Conservation (phyloP, 2,797 vertebrate species). For the Chaunax sp. region DNA sequence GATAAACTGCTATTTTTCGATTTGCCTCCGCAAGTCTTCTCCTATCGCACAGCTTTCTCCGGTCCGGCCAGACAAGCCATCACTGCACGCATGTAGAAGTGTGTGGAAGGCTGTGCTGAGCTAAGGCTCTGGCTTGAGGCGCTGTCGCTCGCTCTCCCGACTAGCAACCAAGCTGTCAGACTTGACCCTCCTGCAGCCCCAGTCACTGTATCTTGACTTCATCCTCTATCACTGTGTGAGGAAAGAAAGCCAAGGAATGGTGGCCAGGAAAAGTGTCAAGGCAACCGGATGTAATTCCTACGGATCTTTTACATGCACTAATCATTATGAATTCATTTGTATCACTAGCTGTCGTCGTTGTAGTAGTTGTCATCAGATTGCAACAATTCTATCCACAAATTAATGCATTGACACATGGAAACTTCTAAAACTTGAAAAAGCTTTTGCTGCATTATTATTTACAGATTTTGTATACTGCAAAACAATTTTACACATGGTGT, state of each 20-base stretch:
- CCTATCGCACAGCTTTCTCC: conserved; percentile 36
- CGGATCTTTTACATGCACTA: conserved; percentile 5
- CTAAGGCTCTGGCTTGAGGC: conserved; percentile 43
- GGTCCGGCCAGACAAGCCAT: conserved; percentile 39
- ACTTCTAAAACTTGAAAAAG: neutral
- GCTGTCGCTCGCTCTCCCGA: conserved; percentile 34
- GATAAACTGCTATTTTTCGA: conserved; percentile 54
- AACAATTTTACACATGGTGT: conserved; percentile 15
- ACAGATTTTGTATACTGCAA: conserved; percentile 13
- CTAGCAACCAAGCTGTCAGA: conserved; percentile 29
- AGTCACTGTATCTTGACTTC: conserved; percentile 40
- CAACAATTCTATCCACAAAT: neutral
- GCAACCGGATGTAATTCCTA: conserved; percentile 1
- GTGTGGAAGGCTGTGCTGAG: conserved; percentile 13
- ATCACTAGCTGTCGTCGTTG: neutral
- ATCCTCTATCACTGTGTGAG: conserved; percentile 21
- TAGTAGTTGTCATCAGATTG: neutral
- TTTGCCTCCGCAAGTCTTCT: conserved; percentile 43
- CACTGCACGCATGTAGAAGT: conserved; percentile 23
- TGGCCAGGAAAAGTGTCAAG: conserved; percentile 11
- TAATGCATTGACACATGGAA: neutral
- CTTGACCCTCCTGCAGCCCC: conserved; percentile 46
- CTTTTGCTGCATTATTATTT: conserved; percentile 3
- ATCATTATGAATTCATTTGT: neutral
- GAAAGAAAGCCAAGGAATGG: conserved; percentile 19